Evolutionary conservation across 1,140 invertebrate species (phyloP), one percentile per base, ranked within the genome.

Genomic region (Nymphalis io): DNA sequence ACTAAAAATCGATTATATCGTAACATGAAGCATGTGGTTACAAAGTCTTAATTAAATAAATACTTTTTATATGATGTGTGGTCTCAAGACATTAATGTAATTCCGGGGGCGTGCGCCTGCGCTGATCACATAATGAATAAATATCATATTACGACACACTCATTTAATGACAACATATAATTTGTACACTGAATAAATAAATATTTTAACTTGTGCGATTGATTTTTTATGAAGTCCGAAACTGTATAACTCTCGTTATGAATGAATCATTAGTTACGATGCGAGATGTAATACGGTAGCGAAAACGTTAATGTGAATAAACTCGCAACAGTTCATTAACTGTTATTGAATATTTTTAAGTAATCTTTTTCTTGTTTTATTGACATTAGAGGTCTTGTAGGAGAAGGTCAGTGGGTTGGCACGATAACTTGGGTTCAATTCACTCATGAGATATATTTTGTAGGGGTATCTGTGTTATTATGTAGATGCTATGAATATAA

Each of bases 131-230:
- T 71, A 74, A 71, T 71, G 64, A 74, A 74, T 74, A 68, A 73
- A 67, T 68, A 74, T 74, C 68, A 48, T 68, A 65, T 67, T 60
- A 68, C 62, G 51, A 74, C 48, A 68, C 59, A 68, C 39, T 68
- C 40, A 60, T 65, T 67, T 74, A 74, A 74, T 74, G 68, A 74
- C 69, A 74, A 74, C 68, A 46, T 74, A 38, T 74, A 74, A 71
- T 71, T 74, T 74, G 73, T 67, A 51, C 40, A 53, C 61, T 57
- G 67, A 69, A 70, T 73, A 69, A 70, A 67, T 70, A 70, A 75
- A 75, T 75, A 74, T 64, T 64, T 67, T 67, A 62, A 39, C 39
- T 40, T 38, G 23, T 69, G 23, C 48, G 51, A 70, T 70, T 70
- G 46, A 59, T 64, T 63, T 62, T 48, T 64, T 57, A 58, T 65